phyloP scores from a whole-genome alignment of 2,113 vertebrate genomes.

The Dunckerocampus dactyliophorus region DNA sequence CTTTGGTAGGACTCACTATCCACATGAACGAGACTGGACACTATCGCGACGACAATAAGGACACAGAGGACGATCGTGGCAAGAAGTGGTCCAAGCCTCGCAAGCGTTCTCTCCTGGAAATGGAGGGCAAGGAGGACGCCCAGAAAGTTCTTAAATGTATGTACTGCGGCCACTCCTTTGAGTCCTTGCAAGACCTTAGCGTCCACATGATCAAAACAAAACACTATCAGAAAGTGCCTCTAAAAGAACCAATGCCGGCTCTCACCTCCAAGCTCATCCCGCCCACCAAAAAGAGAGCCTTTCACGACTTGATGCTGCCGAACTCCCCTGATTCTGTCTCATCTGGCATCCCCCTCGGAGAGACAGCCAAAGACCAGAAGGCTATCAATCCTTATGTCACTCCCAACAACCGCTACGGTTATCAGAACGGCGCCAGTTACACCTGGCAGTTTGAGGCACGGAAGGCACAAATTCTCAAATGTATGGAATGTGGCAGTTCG shows the following conservation, averaged over 20 bases:
- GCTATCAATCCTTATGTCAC: constrained; percentile 93
- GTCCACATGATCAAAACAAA: constrained; percentile 99
- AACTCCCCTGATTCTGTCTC: constrained; percentile 88
- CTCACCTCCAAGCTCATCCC: constrained; percentile 91
- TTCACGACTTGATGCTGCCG: constrained; percentile 87
- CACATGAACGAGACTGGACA: constrained; percentile 99
- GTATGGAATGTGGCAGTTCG: constrained; percentile 98
- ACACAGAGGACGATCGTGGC: constrained; percentile 88
- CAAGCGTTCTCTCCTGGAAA: constrained; percentile 96
- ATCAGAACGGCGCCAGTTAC: constrained; percentile 98
- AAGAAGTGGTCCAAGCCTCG: constrained; percentile 96
- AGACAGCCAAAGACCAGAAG: constrained; percentile 90
- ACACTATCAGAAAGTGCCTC: constrained; percentile 99
- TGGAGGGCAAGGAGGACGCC: constrained; percentile 98
- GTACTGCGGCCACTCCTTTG: constrained; percentile 98
- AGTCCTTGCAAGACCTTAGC: constrained; percentile 96
- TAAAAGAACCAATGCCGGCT: constrained; percentile 97
- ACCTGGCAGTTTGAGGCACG: constrained; percentile 99
- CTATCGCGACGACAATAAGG: constrained; percentile 97
- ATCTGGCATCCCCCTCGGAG: constrained; percentile 74
- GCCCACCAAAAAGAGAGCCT: constrained; percentile 91
- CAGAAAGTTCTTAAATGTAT: constrained; percentile 99
- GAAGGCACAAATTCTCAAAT: constrained; percentile 98
- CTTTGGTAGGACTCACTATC: constrained; percentile 92
- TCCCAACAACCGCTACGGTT: constrained; percentile 97